Evolutionary conservation across 2,797 vertebrate species (phyloP).

Genomic region (Simalia tracyae): DNA sequence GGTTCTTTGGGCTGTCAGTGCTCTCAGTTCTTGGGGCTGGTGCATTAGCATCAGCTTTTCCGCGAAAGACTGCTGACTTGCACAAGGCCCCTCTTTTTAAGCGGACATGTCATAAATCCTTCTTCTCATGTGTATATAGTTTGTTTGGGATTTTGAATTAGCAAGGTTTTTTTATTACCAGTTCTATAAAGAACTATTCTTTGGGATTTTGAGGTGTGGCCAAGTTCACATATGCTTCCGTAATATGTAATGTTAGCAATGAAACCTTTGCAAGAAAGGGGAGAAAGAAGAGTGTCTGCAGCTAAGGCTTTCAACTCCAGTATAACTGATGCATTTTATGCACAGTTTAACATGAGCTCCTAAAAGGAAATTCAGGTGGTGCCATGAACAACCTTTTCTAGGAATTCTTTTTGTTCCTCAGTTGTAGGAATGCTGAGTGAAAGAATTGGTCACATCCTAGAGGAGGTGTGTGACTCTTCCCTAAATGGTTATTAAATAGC

Average conservation of each 20-base stretch:
- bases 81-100: not conserved
- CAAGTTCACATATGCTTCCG: slow-evolving; percentile 42
- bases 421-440: not conserved
- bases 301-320: slow-evolving; percentile 10
- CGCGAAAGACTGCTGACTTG: not conserved
- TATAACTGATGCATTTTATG: slow-evolving; percentile 33
- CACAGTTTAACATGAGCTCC: slow-evolving; percentile 19
- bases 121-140: not conserved
- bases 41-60: not conserved
- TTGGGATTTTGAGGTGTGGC: not conserved
- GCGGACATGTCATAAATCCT: not conserved
- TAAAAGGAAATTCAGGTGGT: slow-evolving; percentile 20
- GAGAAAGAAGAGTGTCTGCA: not conserved
- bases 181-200: not conserved
- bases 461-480: not conserved
- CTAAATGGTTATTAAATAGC: not conserved
- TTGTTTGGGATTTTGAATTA: slow-evolving; percentile 1
- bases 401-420: not conserved
- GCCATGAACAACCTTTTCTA: not conserved
- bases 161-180: not conserved
- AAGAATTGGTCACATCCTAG: not conserved
- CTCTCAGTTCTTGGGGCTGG: not conserved
- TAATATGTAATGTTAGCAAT: slow-evolving; percentile 2
- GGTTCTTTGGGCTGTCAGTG: not conserved
- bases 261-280: not conserved